Evolutionary conservation across 2,888 invertebrate genomes (phyloP).

Genomic region (Allolobophora icterica): DNA sequence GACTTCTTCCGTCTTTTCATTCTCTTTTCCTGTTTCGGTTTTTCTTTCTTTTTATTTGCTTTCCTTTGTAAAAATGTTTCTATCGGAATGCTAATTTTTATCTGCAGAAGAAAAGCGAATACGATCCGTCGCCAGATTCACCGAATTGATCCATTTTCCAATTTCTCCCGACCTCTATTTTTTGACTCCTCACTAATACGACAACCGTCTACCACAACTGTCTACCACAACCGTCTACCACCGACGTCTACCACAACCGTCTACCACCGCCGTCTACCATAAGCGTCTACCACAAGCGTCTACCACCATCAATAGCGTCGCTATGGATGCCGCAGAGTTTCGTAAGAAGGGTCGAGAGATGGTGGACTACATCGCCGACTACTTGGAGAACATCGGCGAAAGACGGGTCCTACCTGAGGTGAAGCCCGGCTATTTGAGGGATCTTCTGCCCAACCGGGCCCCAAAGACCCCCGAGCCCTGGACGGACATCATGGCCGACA

Average conservation of each 20-base stretch:
- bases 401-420: conserved; percentile 42
- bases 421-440: conserved; percentile 46
- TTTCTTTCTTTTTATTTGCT: background rate
- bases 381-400: conserved; percentile 41
- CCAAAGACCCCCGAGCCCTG: conserved; percentile 54
- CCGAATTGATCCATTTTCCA: background rate
- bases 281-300: background rate
- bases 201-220: too few species aligned
- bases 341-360: conserved; percentile 44
- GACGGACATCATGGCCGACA: conserved; percentile 46
- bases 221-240: background rate
- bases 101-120: background rate
- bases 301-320: background rate
- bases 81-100: background rate
- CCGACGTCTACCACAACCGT: background rate
- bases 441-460: conserved; percentile 56
- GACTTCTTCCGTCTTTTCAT: too few species aligned
- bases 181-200: background rate
- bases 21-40: background rate
- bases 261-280: too few species aligned
- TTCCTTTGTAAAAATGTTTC: background rate
- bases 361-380: conserved; percentile 47
- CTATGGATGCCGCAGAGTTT: conserved; percentile 46
- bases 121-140: background rate
- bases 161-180: background rate